phyloP scores from a whole-genome alignment of 2,888 invertebrate species.

The Barypeithes pellucidus region DNA sequence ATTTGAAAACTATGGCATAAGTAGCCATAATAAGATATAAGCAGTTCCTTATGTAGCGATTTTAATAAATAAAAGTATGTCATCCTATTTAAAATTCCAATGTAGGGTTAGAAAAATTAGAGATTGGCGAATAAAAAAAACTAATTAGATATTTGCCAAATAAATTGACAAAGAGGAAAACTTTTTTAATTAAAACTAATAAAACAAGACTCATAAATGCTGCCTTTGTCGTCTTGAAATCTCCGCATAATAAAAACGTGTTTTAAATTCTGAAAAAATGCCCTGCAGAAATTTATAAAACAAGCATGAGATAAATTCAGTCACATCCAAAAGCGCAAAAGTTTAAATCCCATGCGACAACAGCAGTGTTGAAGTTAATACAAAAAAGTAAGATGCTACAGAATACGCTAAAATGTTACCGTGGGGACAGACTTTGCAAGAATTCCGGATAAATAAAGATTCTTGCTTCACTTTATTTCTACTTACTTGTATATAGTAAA shows the following conservation, averaged over 20 bases:
- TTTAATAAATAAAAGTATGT: no score
- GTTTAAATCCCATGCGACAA: constrained; percentile 47
- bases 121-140: no score
- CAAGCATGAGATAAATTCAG: constrained; percentile 49
- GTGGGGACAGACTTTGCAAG: constrained; percentile 46
- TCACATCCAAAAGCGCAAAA: constrained; percentile 46
- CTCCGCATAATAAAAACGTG: constrained; percentile 40
- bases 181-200: constrained; percentile 26
- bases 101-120: no score
- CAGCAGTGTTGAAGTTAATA: constrained; percentile 50
- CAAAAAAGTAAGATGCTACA: constrained; percentile 50
- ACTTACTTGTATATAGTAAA: constrained; percentile 18
- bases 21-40: no score
- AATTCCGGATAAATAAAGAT: constrained; percentile 45
- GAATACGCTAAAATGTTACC: constrained; percentile 50
- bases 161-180: neutral
- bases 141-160: neutral
- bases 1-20: no score
- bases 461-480: constrained; percentile 38
- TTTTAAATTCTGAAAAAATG: constrained; percentile 44
- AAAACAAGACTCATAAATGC: constrained; percentile 16
- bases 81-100: no score
- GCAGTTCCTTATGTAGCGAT: no score
- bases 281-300: constrained; percentile 48
- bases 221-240: constrained; percentile 19